Conservation (phyloP, 1,140 invertebrate species). For the Calycopis cecrops region DNA sequence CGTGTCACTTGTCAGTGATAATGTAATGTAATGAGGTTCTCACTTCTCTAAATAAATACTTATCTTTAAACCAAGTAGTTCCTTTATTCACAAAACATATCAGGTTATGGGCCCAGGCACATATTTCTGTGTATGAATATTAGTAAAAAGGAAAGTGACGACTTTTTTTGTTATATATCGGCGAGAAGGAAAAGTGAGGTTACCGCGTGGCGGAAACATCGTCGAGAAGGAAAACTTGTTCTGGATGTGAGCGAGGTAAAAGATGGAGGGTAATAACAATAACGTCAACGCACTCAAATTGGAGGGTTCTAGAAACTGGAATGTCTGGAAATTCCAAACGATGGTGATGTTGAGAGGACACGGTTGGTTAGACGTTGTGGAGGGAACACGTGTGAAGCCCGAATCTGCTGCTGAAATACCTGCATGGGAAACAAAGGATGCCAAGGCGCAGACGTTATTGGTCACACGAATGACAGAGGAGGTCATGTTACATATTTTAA, state of each 20-base stretch:
- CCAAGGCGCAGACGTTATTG: conserved; percentile 9
- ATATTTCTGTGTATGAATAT: conserved; percentile 1
- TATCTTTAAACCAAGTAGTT: no score
- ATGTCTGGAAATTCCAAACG: conserved; percentile 13
- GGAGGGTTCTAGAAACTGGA: conserved; percentile 6
- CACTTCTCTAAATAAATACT: no score
- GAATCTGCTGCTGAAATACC: not conserved
- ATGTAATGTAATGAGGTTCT: no score
- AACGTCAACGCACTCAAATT: conserved; percentile 1
- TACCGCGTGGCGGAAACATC: not conserved
- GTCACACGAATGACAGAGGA: conserved; percentile 14
- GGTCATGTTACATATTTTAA: conserved; percentile 9
- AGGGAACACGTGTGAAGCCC: not conserved
- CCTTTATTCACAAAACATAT: no score
- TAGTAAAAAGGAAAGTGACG: not conserved
- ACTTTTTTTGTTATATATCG: not conserved
- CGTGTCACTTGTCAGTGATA: no score
- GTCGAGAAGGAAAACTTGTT: conserved; percentile 5
- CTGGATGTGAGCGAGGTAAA: not conserved
- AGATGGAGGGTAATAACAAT: conserved; percentile 8
- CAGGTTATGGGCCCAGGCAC: conserved; percentile 8
- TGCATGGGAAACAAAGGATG: conserved; percentile 4
- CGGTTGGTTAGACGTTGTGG: conserved; percentile 3
- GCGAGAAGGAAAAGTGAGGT: conserved; percentile 10
- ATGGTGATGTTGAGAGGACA: conserved; percentile 1